Percentiles rank a stretch among this genome's conserved stretches.
phyloP scores from a whole-genome alignment of 2,797 vertebrate species.

The Pelobates cultripes region DNA sequence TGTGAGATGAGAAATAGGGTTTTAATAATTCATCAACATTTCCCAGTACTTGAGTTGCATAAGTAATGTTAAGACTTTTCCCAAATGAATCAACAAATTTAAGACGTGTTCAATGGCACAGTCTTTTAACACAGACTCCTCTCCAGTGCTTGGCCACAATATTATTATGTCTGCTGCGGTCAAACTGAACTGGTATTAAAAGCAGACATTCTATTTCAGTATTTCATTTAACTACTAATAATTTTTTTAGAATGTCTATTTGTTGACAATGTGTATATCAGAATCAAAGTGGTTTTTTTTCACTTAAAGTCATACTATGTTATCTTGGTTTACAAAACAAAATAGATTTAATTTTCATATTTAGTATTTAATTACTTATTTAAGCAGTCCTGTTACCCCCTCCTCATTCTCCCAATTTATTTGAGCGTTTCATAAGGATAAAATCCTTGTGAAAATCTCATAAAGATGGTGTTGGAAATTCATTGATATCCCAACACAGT shows the following conservation, averaged over 20 bases:
- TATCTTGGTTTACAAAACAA: neutral
- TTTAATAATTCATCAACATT: slow-evolving; percentile 30
- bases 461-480: no score
- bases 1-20: slow-evolving; percentile 7
- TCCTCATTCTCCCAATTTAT: no score
- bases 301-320: neutral
- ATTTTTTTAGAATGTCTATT: slow-evolving; percentile 19
- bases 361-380: no score
- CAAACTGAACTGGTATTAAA: slow-evolving; percentile 33
- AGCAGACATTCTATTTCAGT: slow-evolving; percentile 33
- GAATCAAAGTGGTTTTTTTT: slow-evolving; percentile 12
- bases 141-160: slow-evolving; percentile 40
- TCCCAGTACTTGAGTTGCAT: slow-evolving; percentile 18
- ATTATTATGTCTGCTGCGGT: slow-evolving; percentile 48
- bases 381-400: no score
- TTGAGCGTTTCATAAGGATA: no score
- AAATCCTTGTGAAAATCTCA: no score
- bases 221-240: slow-evolving; percentile 33
- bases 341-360: neutral
- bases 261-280: slow-evolving; percentile 26
- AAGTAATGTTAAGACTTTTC: slow-evolving; percentile 4
- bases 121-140: neutral
- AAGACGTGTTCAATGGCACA: slow-evolving; percentile 9
- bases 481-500: no score
- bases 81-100: slow-evolving; percentile 20